Base-by-base conservation (phyloP, 1,140 invertebrate species). In the Sitobion miscanthi region DNA sequence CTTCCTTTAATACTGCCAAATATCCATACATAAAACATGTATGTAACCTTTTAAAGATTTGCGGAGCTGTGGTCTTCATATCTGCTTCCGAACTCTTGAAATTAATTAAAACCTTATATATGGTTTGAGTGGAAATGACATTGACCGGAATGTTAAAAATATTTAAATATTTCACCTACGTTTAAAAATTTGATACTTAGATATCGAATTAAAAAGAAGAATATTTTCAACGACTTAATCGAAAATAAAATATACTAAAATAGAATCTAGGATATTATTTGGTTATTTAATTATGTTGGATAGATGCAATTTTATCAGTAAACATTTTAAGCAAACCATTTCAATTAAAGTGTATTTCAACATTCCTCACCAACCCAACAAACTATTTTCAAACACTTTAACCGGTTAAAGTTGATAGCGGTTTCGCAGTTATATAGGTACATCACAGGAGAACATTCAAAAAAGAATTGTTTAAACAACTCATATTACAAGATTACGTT, bases 131-230 rank as follows among this genome's bases (percentile, higher is more conserved):
- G 35, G 35, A 35, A 35, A 35, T 35, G 35, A 35, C 35, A 35
- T 42, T 45, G 20, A 69, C 14, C 30, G 89, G 54, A 90, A 90
- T 90, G 89, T 90, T 90, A 69, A 90, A 52, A 54, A 57, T 54
- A 57, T 89, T 89, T 57, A 89, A 89, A 54, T 5, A 57, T 42
- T 89, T 54, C 20, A 35, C 2, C n/a, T 88, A 88, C 45, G 30
- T n/a, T 86, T 47, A 30, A 47, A 14, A 30, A 30, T 38, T 54
- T 35, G 20, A 57, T 42, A 38, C 23, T 54, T 54, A 23, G 3
- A 54, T 38, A 57, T 57, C 9, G n/a, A 89, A 89, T 57, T 89
- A 17, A 89, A 89, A 54, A 38, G 14, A 57, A 38, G 14, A 52
- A 25, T 14, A 35, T 54, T 89, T 57, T 57, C 11, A n/a, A 89